Base-by-base conservation (phyloP, 2,797 vertebrate species). In the Uromys caudimaculatus region DNA sequence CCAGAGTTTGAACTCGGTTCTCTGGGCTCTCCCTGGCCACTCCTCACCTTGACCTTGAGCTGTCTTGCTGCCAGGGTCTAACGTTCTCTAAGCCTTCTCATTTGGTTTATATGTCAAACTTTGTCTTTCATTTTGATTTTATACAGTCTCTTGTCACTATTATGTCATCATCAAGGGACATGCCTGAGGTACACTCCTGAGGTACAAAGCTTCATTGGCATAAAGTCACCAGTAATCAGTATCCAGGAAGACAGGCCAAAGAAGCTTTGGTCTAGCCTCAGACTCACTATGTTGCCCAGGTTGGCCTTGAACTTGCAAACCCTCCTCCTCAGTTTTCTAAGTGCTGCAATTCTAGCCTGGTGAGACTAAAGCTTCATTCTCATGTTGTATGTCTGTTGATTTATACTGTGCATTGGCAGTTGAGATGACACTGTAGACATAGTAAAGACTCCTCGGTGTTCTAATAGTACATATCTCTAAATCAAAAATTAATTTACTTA, bases 401-500 rank as follows among this genome's bases (percentile, higher is more conserved):
- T 86, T 67, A 32, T 50, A 41, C 32, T 76, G 4, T 77, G 17
- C 56, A 67, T 64, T 90, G 52, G 79, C 24, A 41, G 35, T 90
- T 84, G 64, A 60, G 90, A 75, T 96, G 90, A 96, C 83, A 7
- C 44, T 9, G 62, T 69, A 78, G 89, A 90, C 60, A 35, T 93
- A 14, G 97, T 93, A 98, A 95, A 94, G 47, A 79, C 89, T 96
- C 97, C 93, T 96, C 85, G 79, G 81, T 97, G 93, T 97, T 95
- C 54, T 96, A 79, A 81, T 84, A 97, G 79, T 92, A 79, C 91
- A 69, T 98, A 71, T 92, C 97, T 97, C 97, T 96, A 97, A 83
- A 88, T 98, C 78, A 96, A 95, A 96, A 96, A 84, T 97, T 56
- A 92, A 88, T 94, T 83, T 96, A 96, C 94, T 97, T 83, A 95